These are phyloP conservation scores for Drosophila austrosaltans DNA, from an alignment of 2,888 invertebrate species.

Conservation along the genomic window DNA sequence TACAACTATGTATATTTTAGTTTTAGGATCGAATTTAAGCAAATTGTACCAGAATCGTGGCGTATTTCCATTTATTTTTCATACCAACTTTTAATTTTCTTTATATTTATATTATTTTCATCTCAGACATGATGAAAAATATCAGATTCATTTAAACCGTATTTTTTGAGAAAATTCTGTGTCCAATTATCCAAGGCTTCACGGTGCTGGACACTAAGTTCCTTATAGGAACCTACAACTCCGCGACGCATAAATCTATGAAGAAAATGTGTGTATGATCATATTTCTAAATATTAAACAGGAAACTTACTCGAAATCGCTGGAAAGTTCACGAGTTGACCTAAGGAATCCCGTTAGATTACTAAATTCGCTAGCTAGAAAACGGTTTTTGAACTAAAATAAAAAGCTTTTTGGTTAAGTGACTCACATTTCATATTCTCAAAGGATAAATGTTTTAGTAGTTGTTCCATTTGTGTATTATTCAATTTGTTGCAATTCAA, in stretches of 20 bases:
- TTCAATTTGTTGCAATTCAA: slow-evolving; percentile 33
- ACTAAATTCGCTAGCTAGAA: slow-evolving; percentile 19
- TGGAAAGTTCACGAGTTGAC: rapidly evolving
- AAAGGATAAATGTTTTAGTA: slow-evolving; percentile 53
- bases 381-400: background rate
- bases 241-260: slow-evolving; percentile 60
- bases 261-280: background rate
- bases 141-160: slow-evolving; percentile 45
- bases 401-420: background rate
- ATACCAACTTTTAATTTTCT: background rate
- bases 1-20: no score
- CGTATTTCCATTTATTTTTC: no score
- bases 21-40: no score
- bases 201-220: slow-evolving; percentile 37
- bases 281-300: background rate
- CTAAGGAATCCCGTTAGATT: slow-evolving; percentile 15
- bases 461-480: slow-evolving; percentile 28
- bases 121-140: slow-evolving; percentile 47
- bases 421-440: slow-evolving; percentile 55
- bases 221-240: slow-evolving; percentile 53
- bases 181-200: slow-evolving; percentile 52
- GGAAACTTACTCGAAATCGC: slow-evolving; percentile 33
- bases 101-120: background rate
- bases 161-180: slow-evolving; percentile 17
- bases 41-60: no score